Evolutionary conservation across 2,113 vertebrate genomes (phyloP).

Genomic region (Oreochromis niloticus): DNA sequence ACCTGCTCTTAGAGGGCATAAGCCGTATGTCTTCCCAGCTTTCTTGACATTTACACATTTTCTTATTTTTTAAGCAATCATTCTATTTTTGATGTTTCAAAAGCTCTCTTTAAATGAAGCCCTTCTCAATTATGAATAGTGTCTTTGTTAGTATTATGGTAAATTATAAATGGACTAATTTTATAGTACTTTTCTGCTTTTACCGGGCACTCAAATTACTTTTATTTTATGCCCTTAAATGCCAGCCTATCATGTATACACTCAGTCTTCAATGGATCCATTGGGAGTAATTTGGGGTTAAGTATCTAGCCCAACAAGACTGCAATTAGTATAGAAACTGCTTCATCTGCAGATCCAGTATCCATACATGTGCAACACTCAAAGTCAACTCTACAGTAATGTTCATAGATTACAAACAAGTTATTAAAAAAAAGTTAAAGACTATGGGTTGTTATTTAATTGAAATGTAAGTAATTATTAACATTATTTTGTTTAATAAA

Average conservation of each 20-base stretch:
- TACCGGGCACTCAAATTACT: neutral
- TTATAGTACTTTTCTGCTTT: neutral
- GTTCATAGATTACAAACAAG: neutral
- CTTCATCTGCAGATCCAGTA: neutral
- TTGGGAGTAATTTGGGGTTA: neutral
- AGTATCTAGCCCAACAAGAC: neutral
- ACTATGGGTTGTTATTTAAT: neutral
- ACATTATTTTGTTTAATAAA: neutral
- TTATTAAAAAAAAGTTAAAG: neutral
- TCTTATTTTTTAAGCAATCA: neutral
- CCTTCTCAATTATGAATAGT: neutral
- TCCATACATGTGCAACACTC: neutral
- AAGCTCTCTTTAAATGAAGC: neutral
- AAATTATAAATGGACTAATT: neutral
- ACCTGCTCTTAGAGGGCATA: neutral
- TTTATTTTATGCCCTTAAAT: neutral
- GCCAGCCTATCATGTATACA: neutral
- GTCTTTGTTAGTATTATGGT: neutral
- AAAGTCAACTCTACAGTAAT: neutral
- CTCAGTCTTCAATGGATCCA: neutral
- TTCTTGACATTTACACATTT: neutral
- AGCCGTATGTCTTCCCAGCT: neutral
- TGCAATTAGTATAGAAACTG: neutral
- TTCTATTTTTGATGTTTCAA: neutral
- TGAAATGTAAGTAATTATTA: neutral